Base-by-base conservation (phyloP, 2,113 vertebrate species). In the Pungitius pungitius region DNA sequence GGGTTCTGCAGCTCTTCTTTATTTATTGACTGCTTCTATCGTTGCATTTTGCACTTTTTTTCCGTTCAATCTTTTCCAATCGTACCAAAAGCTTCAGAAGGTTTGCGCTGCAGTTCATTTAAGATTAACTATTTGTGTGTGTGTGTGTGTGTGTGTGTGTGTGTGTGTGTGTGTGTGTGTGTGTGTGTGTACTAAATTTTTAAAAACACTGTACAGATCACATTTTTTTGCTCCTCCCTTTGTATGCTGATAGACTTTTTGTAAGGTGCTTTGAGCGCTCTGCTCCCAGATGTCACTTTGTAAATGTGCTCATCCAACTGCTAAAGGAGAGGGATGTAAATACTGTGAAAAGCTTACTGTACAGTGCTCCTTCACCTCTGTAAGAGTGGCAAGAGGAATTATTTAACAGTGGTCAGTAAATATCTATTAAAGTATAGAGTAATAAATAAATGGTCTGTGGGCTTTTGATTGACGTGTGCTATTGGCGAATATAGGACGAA, bases 301-400 rank as follows among this genome's bases (percentile, higher is more conserved):
- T 39, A 2, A 74, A 62, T 85, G 58, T 30, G 33, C 20, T 82
- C 59, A 63, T 80, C 40, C 67, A 57, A 52, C 45, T 78, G 81
- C 79, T 79, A 40, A 65, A 75, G 73, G 58, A 62, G 82, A 62
- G 6, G 82, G 58, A 60, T 89, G 88, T 90, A 93, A 90, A 93
- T 93, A 93, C 85, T 93, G 90, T 93, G 87, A 85, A 73, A 91
- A 90, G 84, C 69, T 81, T 73, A 81, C 83, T 93, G 90, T 93
- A 91, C 85, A 91, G 87, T 90, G 75, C 87, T 84, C 79, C 80
- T 88, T 90, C 83, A 85, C 69, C 67, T 91, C 75, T 77, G 75
- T 82, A 65, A 61, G 75, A 88, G 77, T 87, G 75, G 69, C 42
- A 69, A 81, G 75, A 83, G 75, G 51, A 87, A 61, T 88, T 81